A percentile compares a stretch with the other conserved stretches of the same genome.
These are phyloP conservation scores for Keiferia lycopersicella DNA, from an alignment of 2,888 invertebrate species.

Conservation along the genomic window DNA sequence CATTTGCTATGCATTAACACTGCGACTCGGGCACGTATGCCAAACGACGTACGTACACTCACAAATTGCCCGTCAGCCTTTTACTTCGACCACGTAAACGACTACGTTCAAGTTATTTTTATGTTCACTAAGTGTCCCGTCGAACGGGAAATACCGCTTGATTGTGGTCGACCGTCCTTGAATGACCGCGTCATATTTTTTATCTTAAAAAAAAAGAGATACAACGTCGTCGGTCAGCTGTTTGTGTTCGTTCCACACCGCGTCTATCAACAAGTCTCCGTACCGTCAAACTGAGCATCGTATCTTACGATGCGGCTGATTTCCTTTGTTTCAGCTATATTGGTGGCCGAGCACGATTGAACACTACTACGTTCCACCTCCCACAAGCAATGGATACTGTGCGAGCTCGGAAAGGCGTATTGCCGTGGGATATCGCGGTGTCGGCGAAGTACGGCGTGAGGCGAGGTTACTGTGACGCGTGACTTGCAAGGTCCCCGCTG, in stretches of 20 bases:
- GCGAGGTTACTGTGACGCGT: conserved; percentile 81
- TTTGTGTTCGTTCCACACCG: conserved; percentile 72
- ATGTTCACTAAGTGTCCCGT: conserved; percentile 40
- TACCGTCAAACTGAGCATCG: conserved; percentile 39
- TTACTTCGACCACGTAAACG: conserved; percentile 40
- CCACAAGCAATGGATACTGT: conserved; percentile 57
- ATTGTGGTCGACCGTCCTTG: conserved; percentile 72
- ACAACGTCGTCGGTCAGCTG: conserved; percentile 75
- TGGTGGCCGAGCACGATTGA: conserved; percentile 36
- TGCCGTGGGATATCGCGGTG: conserved; percentile 58
- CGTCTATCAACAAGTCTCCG: conserved; percentile 70
- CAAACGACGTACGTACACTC: conserved; percentile 29
- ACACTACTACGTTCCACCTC: conserved; percentile 7
- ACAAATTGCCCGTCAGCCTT: conserved; percentile 35
- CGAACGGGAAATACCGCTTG: conserved; percentile 71
- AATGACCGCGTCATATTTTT: conserved; percentile 73
- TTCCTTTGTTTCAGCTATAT: conserved; percentile 40
- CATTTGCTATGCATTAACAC: conserved; percentile 27
- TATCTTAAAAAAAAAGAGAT: conserved; percentile 71
- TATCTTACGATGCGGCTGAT: conserved; percentile 36
- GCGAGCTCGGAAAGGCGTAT: conserved; percentile 34
- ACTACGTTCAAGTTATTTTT: conserved; percentile 48
- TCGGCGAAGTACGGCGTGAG: conserved; percentile 72
- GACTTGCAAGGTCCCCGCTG: conserved; percentile 81
- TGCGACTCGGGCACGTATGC: conserved; percentile 34